Conservation (phyloP, 2,797 vertebrate species). For the Galago senegalensis region DNA sequence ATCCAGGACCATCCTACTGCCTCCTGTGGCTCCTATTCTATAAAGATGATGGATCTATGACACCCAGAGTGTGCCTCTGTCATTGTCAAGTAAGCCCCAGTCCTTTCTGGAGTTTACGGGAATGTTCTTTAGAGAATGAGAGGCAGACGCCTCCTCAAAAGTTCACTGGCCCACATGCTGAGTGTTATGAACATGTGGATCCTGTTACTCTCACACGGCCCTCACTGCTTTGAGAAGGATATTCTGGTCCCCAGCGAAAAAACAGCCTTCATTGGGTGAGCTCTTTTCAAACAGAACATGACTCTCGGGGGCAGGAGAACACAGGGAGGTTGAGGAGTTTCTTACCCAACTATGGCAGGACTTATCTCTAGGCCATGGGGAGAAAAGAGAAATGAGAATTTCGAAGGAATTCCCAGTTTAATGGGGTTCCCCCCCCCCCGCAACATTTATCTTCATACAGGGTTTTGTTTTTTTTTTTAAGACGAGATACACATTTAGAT, state of each 20-base stretch:
- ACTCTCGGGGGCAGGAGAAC: slow-evolving; percentile 51
- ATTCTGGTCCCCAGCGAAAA: slow-evolving; percentile 70
- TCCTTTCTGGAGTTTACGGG: slow-evolving; percentile 28
- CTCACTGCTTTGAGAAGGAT: slow-evolving; percentile 42
- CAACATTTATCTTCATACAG: slow-evolving; percentile 39
- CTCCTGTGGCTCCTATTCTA: not conserved
- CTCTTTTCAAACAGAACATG: slow-evolving; percentile 70
- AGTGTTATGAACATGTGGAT: slow-evolving; percentile 67
- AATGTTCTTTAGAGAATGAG: not conserved
- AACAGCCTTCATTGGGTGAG: slow-evolving; percentile 47
- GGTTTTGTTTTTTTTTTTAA: slow-evolving; percentile 16
- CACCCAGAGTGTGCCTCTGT: not conserved
- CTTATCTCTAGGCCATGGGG: slow-evolving; percentile 15
- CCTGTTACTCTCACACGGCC: slow-evolving; percentile 39
- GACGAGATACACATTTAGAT: slow-evolving; percentile 8
- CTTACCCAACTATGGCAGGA: slow-evolving; percentile 35
- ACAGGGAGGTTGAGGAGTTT: slow-evolving; percentile 49
- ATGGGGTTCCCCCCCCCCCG: not conserved
- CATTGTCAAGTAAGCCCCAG: not conserved
- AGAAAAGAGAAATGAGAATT: slow-evolving; percentile 53
- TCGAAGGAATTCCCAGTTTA: slow-evolving; percentile 69
- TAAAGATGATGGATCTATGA: not conserved
- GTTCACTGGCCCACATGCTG: slow-evolving; percentile 59
- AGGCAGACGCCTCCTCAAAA: slow-evolving; percentile 43
- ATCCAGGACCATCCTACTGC: not conserved